Percentiles rank a stretch among this genome's conserved stretches.
Evolutionary conservation across 2,113 vertebrate species (phyloP).

Genomic region (Polypterus bichir): DNA sequence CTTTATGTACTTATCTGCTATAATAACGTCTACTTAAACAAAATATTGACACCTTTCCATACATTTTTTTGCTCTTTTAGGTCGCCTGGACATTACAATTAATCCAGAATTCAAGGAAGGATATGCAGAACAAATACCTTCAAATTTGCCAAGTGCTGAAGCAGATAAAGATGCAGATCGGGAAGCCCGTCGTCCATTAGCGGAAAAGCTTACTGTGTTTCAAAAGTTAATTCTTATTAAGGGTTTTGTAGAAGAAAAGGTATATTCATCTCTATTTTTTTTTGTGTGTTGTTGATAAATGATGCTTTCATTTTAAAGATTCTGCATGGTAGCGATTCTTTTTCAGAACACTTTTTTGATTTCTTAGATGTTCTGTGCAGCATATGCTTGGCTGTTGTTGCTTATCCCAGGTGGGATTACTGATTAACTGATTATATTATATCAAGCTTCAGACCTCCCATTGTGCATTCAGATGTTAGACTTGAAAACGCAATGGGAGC

Average conservation of each 20-base stretch:
- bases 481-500: no score
- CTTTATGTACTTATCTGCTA: not conserved
- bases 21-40: not conserved
- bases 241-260: slow-evolving; percentile 60
- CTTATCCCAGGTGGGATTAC: no score
- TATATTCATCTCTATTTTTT: slow-evolving; percentile 18
- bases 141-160: slow-evolving; percentile 3
- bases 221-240: slow-evolving; percentile 65
- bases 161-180: slow-evolving; percentile 10
- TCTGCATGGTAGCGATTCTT: no score
- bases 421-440: no score
- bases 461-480: no score
- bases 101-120: slow-evolving; percentile 38
- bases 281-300: not conserved
- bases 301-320: no score
- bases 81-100: slow-evolving; percentile 46
- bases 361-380: no score
- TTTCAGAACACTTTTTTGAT: no score
- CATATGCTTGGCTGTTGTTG: no score
- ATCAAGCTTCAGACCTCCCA: no score
- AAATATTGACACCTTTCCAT: not conserved
- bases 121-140: slow-evolving; percentile 16
- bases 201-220: slow-evolving; percentile 41
- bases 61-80: slow-evolving; percentile 24
- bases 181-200: slow-evolving; percentile 27